phyloP scores from a whole-genome alignment of 2,113 vertebrate genomes.

The Epinephelus lanceolatus region DNA sequence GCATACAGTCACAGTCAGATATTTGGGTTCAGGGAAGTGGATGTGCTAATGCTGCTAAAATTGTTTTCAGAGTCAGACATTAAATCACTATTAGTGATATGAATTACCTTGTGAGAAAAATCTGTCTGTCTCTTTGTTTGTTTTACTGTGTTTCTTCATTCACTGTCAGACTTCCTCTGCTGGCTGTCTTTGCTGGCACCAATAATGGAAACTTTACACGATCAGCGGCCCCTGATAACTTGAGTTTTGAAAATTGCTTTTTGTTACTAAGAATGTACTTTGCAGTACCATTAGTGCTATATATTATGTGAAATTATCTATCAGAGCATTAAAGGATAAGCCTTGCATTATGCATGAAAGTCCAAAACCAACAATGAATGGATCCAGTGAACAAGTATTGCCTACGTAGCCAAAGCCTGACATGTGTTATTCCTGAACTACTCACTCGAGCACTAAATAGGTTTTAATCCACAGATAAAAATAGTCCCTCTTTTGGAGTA shows the following conservation, averaged over 20 bases:
- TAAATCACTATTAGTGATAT: constrained; percentile 3
- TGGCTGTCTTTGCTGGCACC: constrained; percentile 33
- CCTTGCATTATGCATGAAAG: background rate
- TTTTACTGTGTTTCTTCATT: constrained; percentile 1
- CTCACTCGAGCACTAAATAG: background rate
- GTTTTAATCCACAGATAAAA: background rate
- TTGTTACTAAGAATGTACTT: background rate
- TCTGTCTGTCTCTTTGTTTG: background rate
- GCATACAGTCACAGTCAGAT: background rate
- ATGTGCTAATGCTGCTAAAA: background rate
- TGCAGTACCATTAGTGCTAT: background rate
- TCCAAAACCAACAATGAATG: background rate
- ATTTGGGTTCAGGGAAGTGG: background rate
- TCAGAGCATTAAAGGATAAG: background rate
- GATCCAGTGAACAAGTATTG: background rate
- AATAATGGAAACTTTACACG: constrained; percentile 41
- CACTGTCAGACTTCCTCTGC: constrained; percentile 15
- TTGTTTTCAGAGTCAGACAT: background rate
- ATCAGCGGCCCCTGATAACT: background rate
- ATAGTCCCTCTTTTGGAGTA: too few species aligned
- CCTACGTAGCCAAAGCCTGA: background rate
- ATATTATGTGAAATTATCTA: background rate
- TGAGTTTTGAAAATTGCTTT: constrained; percentile 22
- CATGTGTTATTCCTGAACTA: background rate
- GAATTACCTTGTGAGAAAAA: background rate